Evolutionary conservation across 2,888 invertebrate genomes (phyloP).

Genomic region (Idaea biselata): DNA sequence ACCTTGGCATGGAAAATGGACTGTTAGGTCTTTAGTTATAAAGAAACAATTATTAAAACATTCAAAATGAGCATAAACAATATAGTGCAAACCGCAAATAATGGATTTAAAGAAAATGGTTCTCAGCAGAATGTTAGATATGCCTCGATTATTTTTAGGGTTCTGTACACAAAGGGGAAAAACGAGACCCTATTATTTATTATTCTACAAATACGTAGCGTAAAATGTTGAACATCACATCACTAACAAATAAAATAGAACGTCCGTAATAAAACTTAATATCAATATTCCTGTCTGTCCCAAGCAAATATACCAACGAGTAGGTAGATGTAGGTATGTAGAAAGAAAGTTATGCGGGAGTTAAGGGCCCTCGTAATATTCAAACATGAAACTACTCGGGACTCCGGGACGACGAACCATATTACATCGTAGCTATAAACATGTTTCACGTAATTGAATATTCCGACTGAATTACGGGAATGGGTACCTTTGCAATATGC

Average conservation of each 20-base stretch:
- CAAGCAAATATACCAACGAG: background rate
- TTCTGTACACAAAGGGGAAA: too few species aligned
- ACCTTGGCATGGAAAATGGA: too few species aligned
- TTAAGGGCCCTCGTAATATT: conserved; percentile 42
- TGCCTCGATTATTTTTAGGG: too few species aligned
- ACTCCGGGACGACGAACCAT: conserved; percentile 42
- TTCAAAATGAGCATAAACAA: too few species aligned
- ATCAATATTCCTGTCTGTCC: background rate
- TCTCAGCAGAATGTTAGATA: too few species aligned
- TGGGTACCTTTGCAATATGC: background rate
- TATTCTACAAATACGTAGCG: background rate
- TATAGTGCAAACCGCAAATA: too few species aligned
- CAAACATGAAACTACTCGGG: conserved; percentile 59
- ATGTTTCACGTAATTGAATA: conserved; percentile 51
- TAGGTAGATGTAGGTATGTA: conserved; percentile 17
- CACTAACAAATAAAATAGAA: background rate
- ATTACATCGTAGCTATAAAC: conserved; percentile 40
- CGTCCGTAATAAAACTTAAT: background rate
- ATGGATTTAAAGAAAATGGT: too few species aligned
- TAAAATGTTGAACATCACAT: background rate
- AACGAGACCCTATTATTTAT: background rate
- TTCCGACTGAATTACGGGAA: conserved; percentile 27
- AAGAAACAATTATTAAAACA: too few species aligned
- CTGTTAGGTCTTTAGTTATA: too few species aligned
- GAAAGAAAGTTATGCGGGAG: conserved; percentile 24